These are phyloP conservation scores for Vanacampus margaritifer DNA, from an alignment of 2,113 vertebrate genomes.

Conservation along the genomic window DNA sequence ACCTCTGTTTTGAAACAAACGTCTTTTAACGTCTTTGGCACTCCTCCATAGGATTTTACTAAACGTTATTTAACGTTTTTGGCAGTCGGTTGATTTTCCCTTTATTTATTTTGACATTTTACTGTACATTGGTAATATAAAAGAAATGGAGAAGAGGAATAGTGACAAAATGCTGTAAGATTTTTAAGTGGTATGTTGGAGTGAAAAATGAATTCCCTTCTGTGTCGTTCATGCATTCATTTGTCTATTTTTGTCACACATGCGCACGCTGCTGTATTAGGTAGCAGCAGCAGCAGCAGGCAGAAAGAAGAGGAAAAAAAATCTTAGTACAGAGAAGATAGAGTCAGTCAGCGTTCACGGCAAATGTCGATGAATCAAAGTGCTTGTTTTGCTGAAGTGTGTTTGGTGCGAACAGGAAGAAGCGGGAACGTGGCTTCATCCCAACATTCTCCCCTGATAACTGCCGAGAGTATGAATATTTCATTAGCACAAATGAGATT, in stretches of 20 bases:
- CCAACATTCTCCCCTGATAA: constrained; percentile 43
- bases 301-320: background rate
- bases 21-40: too few relatives aligned
- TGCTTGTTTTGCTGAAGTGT: constrained; percentile 15
- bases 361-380: constrained; percentile 10
- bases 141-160: background rate
- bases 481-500: constrained; percentile 64
- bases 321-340: constrained; percentile 1
- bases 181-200: background rate
- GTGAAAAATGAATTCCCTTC: constrained; percentile 29
- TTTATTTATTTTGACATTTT: too few relatives aligned
- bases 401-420: constrained; percentile 17
- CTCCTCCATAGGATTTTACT: too few relatives aligned
- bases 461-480: constrained; percentile 58
- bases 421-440: constrained; percentile 37
- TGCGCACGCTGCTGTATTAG: constrained; percentile 6
- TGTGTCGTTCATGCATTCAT: constrained; percentile 38
- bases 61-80: too few relatives aligned
- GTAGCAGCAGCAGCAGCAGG: constrained; percentile 15
- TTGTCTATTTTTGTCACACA: constrained; percentile 48
- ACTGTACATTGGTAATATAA: background rate
- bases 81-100: too few relatives aligned
- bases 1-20: too few relatives aligned
- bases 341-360: constrained; percentile 12
- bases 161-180: constrained; percentile 2